These are phyloP conservation scores for Protula sp. DNA, from an alignment of 2,888 invertebrate species.

Conservation along the genomic window DNA sequence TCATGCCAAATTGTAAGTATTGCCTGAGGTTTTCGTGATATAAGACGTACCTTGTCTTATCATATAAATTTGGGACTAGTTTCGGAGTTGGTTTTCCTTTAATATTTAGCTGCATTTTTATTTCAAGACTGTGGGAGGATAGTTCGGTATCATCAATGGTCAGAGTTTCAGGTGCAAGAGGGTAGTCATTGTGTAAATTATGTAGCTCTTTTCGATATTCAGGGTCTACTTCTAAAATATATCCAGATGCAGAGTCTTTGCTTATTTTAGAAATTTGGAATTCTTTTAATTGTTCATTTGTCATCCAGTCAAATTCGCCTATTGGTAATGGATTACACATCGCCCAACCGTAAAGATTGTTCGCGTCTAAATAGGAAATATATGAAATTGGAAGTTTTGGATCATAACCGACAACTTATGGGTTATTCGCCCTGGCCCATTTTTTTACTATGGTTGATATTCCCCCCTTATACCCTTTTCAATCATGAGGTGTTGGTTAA, in stretches of 20 bases:
- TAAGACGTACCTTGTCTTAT: too few relatives aligned
- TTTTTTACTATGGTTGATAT: background rate
- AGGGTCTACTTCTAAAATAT: background rate
- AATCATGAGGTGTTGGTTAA: slow-evolving; percentile 24
- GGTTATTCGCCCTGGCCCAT: slow-evolving; percentile 1
- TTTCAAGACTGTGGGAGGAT: too few relatives aligned
- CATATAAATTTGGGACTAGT: too few relatives aligned
- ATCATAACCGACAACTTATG: background rate
- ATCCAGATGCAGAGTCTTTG: background rate
- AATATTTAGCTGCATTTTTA: too few relatives aligned
- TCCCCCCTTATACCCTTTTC: slow-evolving; percentile 11
- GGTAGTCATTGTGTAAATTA: background rate
- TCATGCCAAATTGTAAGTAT: too few relatives aligned
- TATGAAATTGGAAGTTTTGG: background rate
- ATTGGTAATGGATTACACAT: slow-evolving; percentile 1
- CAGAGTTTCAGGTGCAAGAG: too few relatives aligned
- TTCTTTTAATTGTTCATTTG: background rate
- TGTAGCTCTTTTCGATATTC: background rate
- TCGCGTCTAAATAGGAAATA: background rate
- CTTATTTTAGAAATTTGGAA: background rate
- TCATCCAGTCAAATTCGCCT: background rate
- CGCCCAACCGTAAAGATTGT: slow-evolving; percentile 1
- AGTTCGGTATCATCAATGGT: too few relatives aligned
- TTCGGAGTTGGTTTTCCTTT: too few relatives aligned
- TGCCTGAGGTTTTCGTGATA: too few relatives aligned